These are phyloP conservation scores for Kuschelorhynchus macadamiae DNA, from an alignment of 2,888 invertebrate genomes.

Conservation along the genomic window DNA sequence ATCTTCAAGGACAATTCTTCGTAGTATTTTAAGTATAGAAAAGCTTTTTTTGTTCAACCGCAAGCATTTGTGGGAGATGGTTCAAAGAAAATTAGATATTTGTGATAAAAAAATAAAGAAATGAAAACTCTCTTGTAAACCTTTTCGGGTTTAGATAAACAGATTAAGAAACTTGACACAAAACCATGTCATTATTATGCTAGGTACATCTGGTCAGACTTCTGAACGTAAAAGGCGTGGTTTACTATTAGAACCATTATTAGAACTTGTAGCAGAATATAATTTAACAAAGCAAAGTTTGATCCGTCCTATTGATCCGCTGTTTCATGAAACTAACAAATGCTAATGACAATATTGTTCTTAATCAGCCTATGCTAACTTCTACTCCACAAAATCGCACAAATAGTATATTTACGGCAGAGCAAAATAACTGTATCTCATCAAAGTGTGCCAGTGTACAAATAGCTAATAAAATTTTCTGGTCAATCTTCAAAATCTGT, in stretches of 20 bases:
- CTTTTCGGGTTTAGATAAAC: not conserved
- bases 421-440: not conserved
- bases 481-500: slow-evolving; percentile 23
- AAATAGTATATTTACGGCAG: not conserved
- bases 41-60: slow-evolving; percentile 1
- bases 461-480: slow-evolving; percentile 44
- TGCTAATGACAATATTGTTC: not conserved
- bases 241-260: not conserved
- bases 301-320: not conserved
- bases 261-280: too few relatives aligned
- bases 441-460: slow-evolving; percentile 31
- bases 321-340: not conserved
- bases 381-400: not conserved
- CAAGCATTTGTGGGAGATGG: not conserved
- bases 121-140: not conserved
- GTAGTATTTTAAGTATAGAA: not conserved
- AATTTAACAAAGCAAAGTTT: not conserved
- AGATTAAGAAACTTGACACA: not conserved
- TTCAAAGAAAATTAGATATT: not conserved
- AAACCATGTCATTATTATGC: not conserved
- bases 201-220: not conserved
- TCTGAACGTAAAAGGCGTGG: not conserved
- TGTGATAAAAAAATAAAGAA: not conserved
- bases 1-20: slow-evolving; percentile 1
- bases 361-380: not conserved